Percentiles rank a stretch among this genome's conserved stretches.
phyloP scores from a whole-genome alignment of 2,113 vertebrate species.

The Neolamprologus fasciatus region DNA sequence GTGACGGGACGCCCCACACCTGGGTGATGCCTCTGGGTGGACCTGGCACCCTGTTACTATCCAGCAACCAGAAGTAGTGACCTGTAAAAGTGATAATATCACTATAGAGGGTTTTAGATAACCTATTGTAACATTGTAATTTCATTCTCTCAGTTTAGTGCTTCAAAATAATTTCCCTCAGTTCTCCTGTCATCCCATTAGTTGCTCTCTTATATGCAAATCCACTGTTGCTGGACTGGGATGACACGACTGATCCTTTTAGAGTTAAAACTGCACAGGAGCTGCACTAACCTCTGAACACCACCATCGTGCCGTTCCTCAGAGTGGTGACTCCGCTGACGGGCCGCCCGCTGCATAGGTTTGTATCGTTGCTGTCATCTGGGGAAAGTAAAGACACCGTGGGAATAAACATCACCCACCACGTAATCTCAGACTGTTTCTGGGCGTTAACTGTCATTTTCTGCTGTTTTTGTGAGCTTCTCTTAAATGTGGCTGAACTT shows the following conservation, averaged over 20 bases:
- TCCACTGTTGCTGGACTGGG: rapidly evolving
- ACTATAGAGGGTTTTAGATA: not conserved
- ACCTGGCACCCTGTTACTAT: conserved; percentile 64
- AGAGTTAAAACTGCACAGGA: not conserved
- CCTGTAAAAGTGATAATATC: conserved; percentile 58
- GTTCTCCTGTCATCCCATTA: not conserved
- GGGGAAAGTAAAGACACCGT: not conserved
- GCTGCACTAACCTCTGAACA: conserved; percentile 82
- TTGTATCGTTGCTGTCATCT: conserved; percentile 75
- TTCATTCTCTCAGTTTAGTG: not conserved
- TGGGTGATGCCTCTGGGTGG: conserved; percentile 76
- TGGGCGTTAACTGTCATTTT: rapidly evolving
- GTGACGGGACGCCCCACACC: conserved; percentile 90
- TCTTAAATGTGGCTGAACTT: not conserved
- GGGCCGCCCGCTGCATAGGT: conserved; percentile 85
- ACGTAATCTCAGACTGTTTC: not conserved
- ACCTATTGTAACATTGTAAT: not conserved
- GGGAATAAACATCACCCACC: not conserved
- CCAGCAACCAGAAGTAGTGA: conserved; percentile 89
- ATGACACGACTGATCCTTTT: not conserved
- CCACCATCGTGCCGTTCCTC: conserved; percentile 83
- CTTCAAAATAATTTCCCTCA: not conserved
- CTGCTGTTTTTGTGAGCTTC: not conserved
- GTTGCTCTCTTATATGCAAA: not conserved
- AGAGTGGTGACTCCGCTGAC: conserved; percentile 80